A percentile compares a stretch with the other conserved stretches of the same genome.
These are phyloP conservation scores for Andrena camellia DNA, from an alignment of 2,888 invertebrate species.

Conservation along the genomic window DNA sequence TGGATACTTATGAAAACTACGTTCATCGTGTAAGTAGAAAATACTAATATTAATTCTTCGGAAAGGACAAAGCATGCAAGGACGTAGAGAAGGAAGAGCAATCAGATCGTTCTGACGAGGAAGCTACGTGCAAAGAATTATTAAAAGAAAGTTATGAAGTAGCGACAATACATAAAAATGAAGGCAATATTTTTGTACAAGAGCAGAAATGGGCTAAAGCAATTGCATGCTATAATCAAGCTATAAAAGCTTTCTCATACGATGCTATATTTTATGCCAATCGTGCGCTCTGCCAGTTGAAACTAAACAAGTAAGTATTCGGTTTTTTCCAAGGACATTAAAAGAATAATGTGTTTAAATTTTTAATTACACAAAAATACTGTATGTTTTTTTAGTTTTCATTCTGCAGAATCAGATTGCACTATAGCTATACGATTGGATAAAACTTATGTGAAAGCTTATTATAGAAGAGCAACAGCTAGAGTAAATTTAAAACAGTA, in stretches of 20 bases:
- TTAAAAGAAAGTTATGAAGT: slow-evolving; percentile 86
- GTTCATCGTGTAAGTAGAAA: neutral
- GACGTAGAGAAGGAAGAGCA: slow-evolving; percentile 84
- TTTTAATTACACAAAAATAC: neutral
- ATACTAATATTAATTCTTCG: slow-evolving; percentile 10
- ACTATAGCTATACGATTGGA: slow-evolving; percentile 92
- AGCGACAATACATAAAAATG: slow-evolving; percentile 90
- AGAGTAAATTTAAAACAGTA: slow-evolving; percentile 90
- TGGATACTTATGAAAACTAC: neutral
- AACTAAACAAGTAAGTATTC: slow-evolving; percentile 90
- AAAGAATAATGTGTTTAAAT: neutral
- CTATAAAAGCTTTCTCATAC: slow-evolving; percentile 92
- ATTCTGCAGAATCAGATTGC: slow-evolving; percentile 93
- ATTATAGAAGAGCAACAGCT: slow-evolving; percentile 92
- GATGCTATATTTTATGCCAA: slow-evolving; percentile 95
- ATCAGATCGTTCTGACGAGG: slow-evolving; percentile 85
- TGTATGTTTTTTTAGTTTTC: slow-evolving; percentile 85
- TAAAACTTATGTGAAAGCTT: slow-evolving; percentile 93
- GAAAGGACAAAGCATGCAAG: slow-evolving; percentile 88
- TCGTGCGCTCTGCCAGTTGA: slow-evolving; percentile 94
- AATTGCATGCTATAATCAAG: slow-evolving; percentile 93
- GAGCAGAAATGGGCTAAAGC: slow-evolving; percentile 94
- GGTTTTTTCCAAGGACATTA: neutral
- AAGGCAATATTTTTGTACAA: slow-evolving; percentile 94
- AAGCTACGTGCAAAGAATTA: slow-evolving; percentile 85